Percentiles rank a stretch among this genome's conserved stretches.
Conservation (phyloP, 37 sponge, comb jelly and placozoan species). For the Halichondria panicea region DNA sequence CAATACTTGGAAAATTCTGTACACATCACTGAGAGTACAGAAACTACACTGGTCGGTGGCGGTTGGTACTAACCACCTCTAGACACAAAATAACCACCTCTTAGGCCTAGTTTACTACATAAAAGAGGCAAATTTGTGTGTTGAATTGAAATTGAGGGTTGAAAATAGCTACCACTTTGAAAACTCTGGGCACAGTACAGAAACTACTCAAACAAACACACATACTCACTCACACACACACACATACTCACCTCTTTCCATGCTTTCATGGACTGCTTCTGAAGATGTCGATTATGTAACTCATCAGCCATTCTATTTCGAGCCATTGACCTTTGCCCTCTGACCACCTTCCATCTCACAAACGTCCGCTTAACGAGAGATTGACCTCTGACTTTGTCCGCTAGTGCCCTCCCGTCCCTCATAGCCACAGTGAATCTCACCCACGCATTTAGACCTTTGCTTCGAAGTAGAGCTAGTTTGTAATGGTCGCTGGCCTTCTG, state of each 20-base stretch:
- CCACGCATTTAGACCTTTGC: constrained; percentile 51
- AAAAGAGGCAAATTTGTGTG: too few relatives aligned
- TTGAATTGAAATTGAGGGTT: too few relatives aligned
- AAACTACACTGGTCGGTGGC: too few relatives aligned
- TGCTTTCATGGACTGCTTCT: constrained; percentile 1
- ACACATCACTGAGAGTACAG: background rate
- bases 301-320: constrained; percentile 11
- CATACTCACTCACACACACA: too few relatives aligned
- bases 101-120: too few relatives aligned
- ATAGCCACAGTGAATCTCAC: constrained; percentile 15
- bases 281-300: background rate
- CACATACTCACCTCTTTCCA: constrained; percentile 61
- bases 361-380: background rate
- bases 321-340: background rate
- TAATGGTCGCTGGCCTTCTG: constrained; percentile 37
- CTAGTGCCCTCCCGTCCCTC: constrained; percentile 1
- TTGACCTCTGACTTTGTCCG: constrained; percentile 9
- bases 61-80: too few relatives aligned
- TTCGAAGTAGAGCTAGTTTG: background rate
- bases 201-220: too few relatives aligned
- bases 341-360: background rate
- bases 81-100: too few relatives aligned
- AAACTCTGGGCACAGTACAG: too few relatives aligned
- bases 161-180: too few relatives aligned
- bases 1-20: background rate